A percentile compares a stretch with the other conserved stretches of the same genome.
These are phyloP conservation scores for Drosophila meridionalis DNA, from an alignment of 2,888 invertebrate genomes.

Conservation along the genomic window DNA sequence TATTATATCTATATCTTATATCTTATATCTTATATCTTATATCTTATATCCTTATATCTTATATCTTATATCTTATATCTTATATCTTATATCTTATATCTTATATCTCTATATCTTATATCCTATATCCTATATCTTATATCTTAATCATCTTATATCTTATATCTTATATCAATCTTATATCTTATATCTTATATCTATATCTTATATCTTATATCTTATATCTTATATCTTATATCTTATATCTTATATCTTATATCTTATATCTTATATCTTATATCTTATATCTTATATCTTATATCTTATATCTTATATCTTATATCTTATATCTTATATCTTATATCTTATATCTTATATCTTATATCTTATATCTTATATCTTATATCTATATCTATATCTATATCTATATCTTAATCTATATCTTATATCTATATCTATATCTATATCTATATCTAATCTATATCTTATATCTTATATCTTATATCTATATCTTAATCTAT, in stretches of 20 bases:
- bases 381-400: too few species aligned
- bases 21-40: slow-evolving; percentile 6
- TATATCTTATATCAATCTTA: too few species aligned
- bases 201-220: slow-evolving; percentile 9
- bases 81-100: slow-evolving; percentile 4
- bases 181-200: slow-evolving; percentile 9
- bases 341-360: slow-evolving; percentile 9
- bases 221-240: slow-evolving; percentile 8
- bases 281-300: slow-evolving; percentile 8
- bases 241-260: slow-evolving; percentile 8
- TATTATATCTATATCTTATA: too few species aligned
- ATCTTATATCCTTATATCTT: slow-evolving; percentile 9
- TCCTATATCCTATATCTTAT: slow-evolving; percentile 8
- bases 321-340: slow-evolving; percentile 8
- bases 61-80: slow-evolving; percentile 9
- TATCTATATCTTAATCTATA: too few species aligned
- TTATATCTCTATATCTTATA: slow-evolving; percentile 10
- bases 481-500: too few species aligned
- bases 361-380: slow-evolving; percentile 8
- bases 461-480: slow-evolving; percentile 3
- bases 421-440: slow-evolving; percentile 4
- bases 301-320: slow-evolving; percentile 7
- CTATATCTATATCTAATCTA: too few species aligned
- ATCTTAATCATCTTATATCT: too few species aligned
- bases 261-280: slow-evolving; percentile 9